Conservation (phyloP, 2,888 invertebrate species). For the Cordilura impudica region DNA sequence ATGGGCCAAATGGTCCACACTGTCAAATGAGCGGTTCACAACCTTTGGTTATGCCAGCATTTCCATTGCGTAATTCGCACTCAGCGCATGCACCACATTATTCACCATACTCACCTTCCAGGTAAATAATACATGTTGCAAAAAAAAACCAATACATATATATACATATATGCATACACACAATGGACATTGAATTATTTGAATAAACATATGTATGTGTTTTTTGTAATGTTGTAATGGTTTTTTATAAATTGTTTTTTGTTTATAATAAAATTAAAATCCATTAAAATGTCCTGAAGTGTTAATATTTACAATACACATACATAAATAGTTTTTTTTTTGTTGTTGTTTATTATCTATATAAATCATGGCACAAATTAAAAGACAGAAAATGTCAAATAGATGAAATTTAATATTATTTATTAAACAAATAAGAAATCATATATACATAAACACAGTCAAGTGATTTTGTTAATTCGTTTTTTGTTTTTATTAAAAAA, state of each 20-base stretch:
- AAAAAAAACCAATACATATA: too few species aligned
- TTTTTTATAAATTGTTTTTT: constrained; percentile 1
- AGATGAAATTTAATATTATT: constrained; percentile 58
- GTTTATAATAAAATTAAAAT: constrained; percentile 32
- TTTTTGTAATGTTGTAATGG: not conserved
- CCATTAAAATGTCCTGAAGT: constrained; percentile 32
- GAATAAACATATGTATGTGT: not conserved
- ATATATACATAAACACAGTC: constrained; percentile 3
- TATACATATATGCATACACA: too few species aligned
- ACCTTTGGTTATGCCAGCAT: constrained; percentile 92
- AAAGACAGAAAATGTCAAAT: constrained; percentile 60
- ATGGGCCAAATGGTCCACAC: constrained; percentile 80
- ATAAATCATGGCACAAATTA: constrained; percentile 61
- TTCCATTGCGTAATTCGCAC: constrained; percentile 85
- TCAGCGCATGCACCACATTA: constrained; percentile 86
- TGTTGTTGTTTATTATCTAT: not conserved
- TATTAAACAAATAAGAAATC: constrained; percentile 46
- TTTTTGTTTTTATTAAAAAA: constrained; percentile 6
- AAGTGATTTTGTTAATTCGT: constrained; percentile 12
- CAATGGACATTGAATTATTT: not conserved
- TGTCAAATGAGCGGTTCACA: constrained; percentile 84
- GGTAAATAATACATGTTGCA: constrained; percentile 76
- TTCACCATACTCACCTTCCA: constrained; percentile 93
- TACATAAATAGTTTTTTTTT: too few species aligned
- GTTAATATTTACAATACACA: constrained; percentile 52